Percentiles rank a stretch among this genome's conserved stretches.
phyloP scores from a whole-genome alignment of 2,113 vertebrate species.

The Pongo abelii region DNA sequence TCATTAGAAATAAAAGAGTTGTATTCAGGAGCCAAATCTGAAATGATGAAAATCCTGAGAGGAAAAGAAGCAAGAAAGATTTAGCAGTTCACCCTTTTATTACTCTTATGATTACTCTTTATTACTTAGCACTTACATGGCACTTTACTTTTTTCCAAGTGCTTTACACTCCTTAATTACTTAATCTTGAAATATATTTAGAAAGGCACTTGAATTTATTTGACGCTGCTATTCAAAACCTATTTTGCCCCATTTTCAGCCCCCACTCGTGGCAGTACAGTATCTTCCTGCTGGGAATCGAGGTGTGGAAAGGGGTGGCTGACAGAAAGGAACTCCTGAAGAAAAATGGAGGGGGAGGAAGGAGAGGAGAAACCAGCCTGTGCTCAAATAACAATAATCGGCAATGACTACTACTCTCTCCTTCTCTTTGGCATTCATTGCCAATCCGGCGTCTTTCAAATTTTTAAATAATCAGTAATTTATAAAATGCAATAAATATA shows the following conservation, averaged over 20 bases:
- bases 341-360: conserved; percentile 54
- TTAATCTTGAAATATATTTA: conserved; percentile 78
- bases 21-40: conserved; percentile 36
- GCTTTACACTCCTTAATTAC: conserved; percentile 78
- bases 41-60: conserved; percentile 60
- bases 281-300: conserved; percentile 58
- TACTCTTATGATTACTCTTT: conserved; percentile 70
- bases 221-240: conserved; percentile 58
- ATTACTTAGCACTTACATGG: conserved; percentile 69
- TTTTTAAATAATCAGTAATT: conserved; percentile 78
- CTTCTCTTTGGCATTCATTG: conserved; percentile 68
- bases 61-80: conserved; percentile 58
- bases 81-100: conserved; percentile 60
- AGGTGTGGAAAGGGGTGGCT: conserved; percentile 30
- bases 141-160: conserved; percentile 75
- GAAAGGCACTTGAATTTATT: conserved; percentile 77
- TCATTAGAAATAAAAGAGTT: conserved; percentile 52
- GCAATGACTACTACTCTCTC: conserved; percentile 35
- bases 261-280: conserved; percentile 27
- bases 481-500: conserved; percentile 76
- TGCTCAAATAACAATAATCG: conserved; percentile 73
- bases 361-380: conserved; percentile 50
- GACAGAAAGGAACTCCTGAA: conserved; percentile 33
- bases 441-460: conserved; percentile 62
- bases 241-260: conserved; percentile 56